phyloP scores from a whole-genome alignment of 2,888 invertebrate genomes.

The Acanthacorydalis orientalis region DNA sequence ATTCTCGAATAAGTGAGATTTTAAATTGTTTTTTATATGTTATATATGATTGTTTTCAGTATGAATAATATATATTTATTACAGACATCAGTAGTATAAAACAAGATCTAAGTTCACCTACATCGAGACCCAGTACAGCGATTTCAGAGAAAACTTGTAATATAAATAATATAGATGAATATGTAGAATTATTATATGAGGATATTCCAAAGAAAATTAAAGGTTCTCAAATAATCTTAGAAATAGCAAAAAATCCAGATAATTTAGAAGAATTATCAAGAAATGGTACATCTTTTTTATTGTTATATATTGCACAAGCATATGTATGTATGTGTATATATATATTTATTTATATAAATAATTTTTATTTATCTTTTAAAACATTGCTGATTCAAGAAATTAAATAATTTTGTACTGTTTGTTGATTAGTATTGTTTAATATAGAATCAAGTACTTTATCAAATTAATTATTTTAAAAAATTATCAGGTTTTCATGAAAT shows the following conservation, averaged over 20 bases:
- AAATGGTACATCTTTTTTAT: constrained; percentile 50
- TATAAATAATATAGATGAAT: constrained; percentile 77
- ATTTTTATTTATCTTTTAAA: too few relatives aligned
- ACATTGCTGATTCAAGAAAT: too few relatives aligned
- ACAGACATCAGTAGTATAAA: constrained; percentile 13
- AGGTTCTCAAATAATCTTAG: constrained; percentile 80
- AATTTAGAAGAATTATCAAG: constrained; percentile 84
- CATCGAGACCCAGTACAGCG: constrained; percentile 16
- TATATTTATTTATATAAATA: too few relatives aligned
- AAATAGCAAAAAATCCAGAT: constrained; percentile 83
- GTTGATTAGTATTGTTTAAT: too few relatives aligned
- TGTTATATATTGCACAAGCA: too few relatives aligned
- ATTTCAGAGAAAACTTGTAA: constrained; percentile 46
- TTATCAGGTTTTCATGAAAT: too few relatives aligned
- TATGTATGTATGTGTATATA: not conserved
- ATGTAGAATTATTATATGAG: constrained; percentile 92
- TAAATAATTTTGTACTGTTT: too few relatives aligned
- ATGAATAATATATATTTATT: constrained; percentile 7
- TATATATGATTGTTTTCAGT: not conserved
- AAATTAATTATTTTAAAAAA: too few relatives aligned
- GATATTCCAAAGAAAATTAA: constrained; percentile 82
- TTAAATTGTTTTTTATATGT: not conserved
- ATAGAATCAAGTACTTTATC: too few relatives aligned
- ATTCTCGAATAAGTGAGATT: constrained; percentile 15
- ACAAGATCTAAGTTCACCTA: constrained; percentile 6